A percentile compares a stretch with the other conserved stretches of the same genome.
These are phyloP conservation scores for Gymnothorax javanicus DNA, from an alignment of 2,797 vertebrate genomes.

Conservation along the genomic window DNA sequence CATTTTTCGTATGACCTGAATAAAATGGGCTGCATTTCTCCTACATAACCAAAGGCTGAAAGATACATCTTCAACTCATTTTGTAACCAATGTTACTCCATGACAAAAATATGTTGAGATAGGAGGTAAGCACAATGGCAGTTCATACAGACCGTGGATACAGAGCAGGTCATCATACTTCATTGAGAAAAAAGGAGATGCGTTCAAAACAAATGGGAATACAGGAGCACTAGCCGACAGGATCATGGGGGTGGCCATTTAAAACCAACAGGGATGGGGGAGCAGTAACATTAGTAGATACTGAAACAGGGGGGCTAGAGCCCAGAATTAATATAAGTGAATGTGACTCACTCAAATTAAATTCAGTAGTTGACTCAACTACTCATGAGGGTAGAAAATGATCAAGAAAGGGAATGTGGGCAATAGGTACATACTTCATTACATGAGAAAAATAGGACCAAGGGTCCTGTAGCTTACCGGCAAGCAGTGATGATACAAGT, in stretches of 20 bases:
- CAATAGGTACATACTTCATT: too few species aligned
- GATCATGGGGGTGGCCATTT: neutral
- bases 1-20: neutral
- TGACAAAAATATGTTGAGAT: neutral
- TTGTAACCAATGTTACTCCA: neutral
- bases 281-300: neutral
- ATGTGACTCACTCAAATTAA: too few species aligned
- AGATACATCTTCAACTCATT: neutral
- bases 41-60: neutral
- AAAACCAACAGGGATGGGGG: neutral
- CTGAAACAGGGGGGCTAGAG: neutral
- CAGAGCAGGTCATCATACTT: neutral
- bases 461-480: too few species aligned
- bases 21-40: neutral
- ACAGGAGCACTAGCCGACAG: neutral
- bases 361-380: neutral
- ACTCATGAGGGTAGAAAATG: neutral
- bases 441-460: too few species aligned
- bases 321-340: neutral
- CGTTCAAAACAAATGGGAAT: neutral
- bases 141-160: neutral
- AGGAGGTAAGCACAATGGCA: neutral
- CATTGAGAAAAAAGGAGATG: neutral
- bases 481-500: too few species aligned
- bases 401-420: neutral